phyloP scores from a whole-genome alignment of 2,888 invertebrate genomes.

The Sinotaia quadrata region DNA sequence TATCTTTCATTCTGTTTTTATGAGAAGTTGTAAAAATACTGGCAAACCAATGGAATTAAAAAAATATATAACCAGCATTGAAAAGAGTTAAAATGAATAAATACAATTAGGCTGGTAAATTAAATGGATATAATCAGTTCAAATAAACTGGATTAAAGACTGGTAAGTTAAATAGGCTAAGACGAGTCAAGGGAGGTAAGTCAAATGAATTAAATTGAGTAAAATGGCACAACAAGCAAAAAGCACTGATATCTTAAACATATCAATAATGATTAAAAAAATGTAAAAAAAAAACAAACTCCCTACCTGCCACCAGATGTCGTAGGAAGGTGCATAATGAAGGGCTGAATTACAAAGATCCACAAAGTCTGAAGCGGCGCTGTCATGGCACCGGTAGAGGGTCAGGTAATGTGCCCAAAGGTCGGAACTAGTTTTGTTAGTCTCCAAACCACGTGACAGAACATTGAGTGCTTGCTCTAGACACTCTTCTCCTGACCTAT shows the following conservation, averaged over 20 bases:
- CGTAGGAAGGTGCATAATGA: conserved; percentile 65
- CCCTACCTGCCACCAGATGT: conserved; percentile 69
- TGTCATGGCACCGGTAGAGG: conserved; percentile 58
- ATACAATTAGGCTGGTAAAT: too few species aligned
- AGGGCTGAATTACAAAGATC: conserved; percentile 67
- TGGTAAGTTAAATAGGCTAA: too few species aligned
- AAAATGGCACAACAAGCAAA: not conserved
- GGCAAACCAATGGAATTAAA: too few species aligned
- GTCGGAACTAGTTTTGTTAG: conserved; percentile 58
- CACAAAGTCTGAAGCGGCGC: conserved; percentile 53
- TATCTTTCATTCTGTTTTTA: too few species aligned
- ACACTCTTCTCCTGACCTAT: conserved; percentile 39
- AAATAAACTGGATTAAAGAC: too few species aligned
- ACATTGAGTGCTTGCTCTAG: conserved; percentile 70
- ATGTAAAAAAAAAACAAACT: not conserved
- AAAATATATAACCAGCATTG: too few species aligned
- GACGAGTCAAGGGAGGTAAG: too few species aligned
- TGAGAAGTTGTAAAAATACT: too few species aligned
- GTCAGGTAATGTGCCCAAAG: conserved; percentile 69
- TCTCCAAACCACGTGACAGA: conserved; percentile 68
- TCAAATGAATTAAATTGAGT: too few species aligned
- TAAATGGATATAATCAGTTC: too few species aligned
- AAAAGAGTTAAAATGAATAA: too few species aligned
- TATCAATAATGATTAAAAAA: not conserved
- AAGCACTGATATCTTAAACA: not conserved